Evolutionary conservation across 1,140 invertebrate species (phyloP).

Genomic region (Cotesia vestalis): DNA sequence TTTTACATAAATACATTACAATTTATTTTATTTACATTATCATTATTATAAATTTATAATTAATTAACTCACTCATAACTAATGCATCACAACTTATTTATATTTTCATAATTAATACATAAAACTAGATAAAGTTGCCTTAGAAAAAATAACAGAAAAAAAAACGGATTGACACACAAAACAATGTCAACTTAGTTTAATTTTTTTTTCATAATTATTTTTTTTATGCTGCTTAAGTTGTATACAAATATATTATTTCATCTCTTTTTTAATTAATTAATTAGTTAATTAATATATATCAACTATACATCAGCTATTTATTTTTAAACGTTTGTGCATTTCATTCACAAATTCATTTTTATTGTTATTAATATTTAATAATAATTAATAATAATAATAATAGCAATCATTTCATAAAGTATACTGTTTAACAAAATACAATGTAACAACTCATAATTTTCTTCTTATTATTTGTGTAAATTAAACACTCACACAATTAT

Average conservation of each 20-base stretch:
- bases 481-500: conserved; percentile 9
- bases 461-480: not conserved
- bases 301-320: conserved; percentile 14
- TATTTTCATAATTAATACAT: conserved; percentile 7
- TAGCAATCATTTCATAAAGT: conserved; percentile 5
- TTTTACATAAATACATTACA: conserved; percentile 52
- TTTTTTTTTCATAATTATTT: conserved; percentile 2
- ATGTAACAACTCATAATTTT: conserved; percentile 12
- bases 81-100: conserved; percentile 46
- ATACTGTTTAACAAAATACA: conserved; percentile 24
- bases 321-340: not conserved
- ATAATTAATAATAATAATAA: conserved; percentile 29
- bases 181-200: conserved; percentile 9
- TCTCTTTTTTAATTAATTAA: conserved; percentile 1
- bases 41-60: conserved; percentile 47
- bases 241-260: conserved; percentile 43
- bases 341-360: conserved; percentile 14
- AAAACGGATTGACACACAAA: conserved; percentile 25
- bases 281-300: not conserved
- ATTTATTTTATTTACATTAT: not conserved
- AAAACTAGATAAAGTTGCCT: conserved; percentile 35
- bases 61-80: conserved; percentile 41
- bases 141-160: conserved; percentile 46
- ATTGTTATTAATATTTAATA: conserved; percentile 29
- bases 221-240: conserved; percentile 14